Base-by-base conservation (phyloP, 1,140 invertebrate species). In the Rhyzopertha dominica region DNA sequence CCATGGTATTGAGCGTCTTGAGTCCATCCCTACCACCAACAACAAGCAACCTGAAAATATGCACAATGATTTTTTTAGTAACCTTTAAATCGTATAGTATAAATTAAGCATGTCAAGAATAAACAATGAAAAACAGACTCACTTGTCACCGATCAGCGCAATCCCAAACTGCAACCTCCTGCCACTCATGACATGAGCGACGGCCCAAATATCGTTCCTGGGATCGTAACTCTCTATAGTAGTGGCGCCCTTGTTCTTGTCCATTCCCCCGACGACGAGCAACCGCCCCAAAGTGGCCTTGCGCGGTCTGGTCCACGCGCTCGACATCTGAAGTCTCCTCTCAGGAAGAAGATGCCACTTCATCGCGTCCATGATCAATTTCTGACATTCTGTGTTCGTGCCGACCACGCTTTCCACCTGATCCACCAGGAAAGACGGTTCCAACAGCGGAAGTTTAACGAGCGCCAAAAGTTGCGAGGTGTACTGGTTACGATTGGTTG, bases 21-120 rank as follows among this genome's bases (percentile, higher is more conserved):
- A 95, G 75, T n/a, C 91, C 92, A 70, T 95, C 91, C 42, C 92
- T 75, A 5, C 92, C 93, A 16, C 91, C 91, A 9, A 90, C 89
- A 14, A 87, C 76, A 29, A 62, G 25, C 39, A 61, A 54, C 43
- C 56, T 56, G 29, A 26, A 23, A 45, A 39, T 5, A 24, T 42
- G 22, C 17, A 36, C 19, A 43, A 36, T 38, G 13, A 9, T 36
- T 7, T 39, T 24, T 9, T 39, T 9, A 25, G 7, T 39, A n/a
- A 12, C 16, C 22, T 39, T 25, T 32, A 13, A 35, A 43, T 10
- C 9, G 34, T 43, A 19, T 8, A 7, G 12, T 37, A 17, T 32
- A 32, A 5, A 32, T 18, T 18, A 35, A 7, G 22, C 16, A 42
- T 4, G 30, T 10, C 2, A 5, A 29, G 29, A 16, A 8, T 3